These are phyloP conservation scores for Neosilurus mollespiculum DNA, from an alignment of 2,797 vertebrate species.

Conservation along the genomic window DNA sequence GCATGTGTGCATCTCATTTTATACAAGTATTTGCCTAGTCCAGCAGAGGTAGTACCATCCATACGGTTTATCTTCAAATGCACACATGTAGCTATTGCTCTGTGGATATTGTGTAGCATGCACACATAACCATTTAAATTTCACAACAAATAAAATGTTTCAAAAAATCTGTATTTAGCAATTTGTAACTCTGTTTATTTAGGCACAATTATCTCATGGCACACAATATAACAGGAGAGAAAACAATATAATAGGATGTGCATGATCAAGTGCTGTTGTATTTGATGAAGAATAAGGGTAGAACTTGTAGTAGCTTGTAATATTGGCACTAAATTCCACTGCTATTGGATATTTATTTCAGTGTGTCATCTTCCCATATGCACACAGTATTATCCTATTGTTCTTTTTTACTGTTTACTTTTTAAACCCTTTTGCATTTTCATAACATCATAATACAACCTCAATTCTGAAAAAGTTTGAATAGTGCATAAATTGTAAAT, in stretches of 20 bases:
- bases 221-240: background rate
- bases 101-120: background rate
- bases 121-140: background rate
- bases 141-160: too few relatives aligned
- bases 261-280: background rate
- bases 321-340: background rate
- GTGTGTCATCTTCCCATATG: background rate
- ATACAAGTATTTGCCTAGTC: background rate
- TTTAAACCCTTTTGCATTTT: background rate
- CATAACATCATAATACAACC: background rate
- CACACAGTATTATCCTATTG: background rate
- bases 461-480: too few relatives aligned
- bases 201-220: background rate
- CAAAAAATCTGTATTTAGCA: background rate
- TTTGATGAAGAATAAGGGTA: background rate
- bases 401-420: background rate
- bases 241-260: background rate
- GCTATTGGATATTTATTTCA: background rate
- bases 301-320: background rate
- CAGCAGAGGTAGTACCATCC: background rate
- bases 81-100: background rate
- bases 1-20: background rate
- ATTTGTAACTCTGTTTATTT: background rate
- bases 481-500: too few relatives aligned
- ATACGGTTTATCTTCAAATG: background rate